Evolutionary conservation across 2,797 vertebrate genomes (phyloP), one percentile per base, ranked within the genome.

Genomic region (Chrosomus eos): DNA sequence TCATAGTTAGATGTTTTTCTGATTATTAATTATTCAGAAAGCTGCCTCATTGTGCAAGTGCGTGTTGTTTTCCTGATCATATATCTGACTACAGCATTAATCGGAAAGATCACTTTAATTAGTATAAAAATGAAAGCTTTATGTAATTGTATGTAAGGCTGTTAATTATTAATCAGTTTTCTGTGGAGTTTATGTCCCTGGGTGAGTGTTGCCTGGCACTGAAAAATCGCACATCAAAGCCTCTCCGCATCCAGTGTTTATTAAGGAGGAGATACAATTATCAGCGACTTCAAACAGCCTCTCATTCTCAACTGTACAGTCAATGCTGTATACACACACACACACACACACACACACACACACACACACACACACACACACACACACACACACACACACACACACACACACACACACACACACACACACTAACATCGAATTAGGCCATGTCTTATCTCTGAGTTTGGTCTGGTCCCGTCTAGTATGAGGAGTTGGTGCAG

Each of bases 401-500:
- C 45, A 16, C 45, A 1, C 48, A 18, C 48, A 51, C 16, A 5
- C 14, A 51, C 48, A 51, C 48, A 51, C 86, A 83, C 16, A 14
- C 67, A 75, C 71, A 38, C 74, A 79, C 80, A 90, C 14, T 53
- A 14, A 45, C 38, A 72, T 36, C n/a, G 38, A 79, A 64, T 21
- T 26, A 67, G 58, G 58, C n/a, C 62, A 8, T 85, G 83, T 88
- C 80, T 91, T 53, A 84, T 84, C 88, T 82, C n/a, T 6, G 89
- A 80, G 91, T 85, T 90, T 90, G 87, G 74, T 88, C 88, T 92
- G 89, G 38, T 60, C 48, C 23, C n/a, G 10, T 86, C 31, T 28
- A 96, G 95, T 96, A 96, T 96, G 95, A 95, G 94, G 95, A 96
- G 86, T 91, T 95, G 94, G 89, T 95, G 92, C 95, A 96, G 89